phyloP scores from a whole-genome alignment of 2,113 vertebrate species.

The Tautogolabrus adspersus region DNA sequence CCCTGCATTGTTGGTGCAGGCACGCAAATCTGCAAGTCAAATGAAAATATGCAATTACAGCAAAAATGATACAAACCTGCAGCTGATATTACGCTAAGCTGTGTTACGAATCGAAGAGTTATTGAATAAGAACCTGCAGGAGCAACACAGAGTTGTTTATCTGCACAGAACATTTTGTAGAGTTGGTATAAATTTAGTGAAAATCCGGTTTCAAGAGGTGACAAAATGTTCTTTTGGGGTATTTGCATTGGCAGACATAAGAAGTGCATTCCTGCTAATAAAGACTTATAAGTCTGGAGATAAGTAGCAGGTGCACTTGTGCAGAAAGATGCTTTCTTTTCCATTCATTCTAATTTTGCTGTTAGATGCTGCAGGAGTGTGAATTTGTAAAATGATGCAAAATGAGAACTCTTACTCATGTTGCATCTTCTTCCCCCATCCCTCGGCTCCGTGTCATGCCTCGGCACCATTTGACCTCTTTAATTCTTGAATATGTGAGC shows the following conservation, averaged over 20 bases:
- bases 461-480: conserved; percentile 68
- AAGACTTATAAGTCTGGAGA: background rate
- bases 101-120: conserved; percentile 1
- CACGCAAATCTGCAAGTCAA: conserved; percentile 50
- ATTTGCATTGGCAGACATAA: background rate
- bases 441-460: conserved; percentile 52
- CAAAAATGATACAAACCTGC: conserved; percentile 23
- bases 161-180: background rate
- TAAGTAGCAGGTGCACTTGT: background rate
- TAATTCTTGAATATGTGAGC: conserved; percentile 87
- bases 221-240: background rate
- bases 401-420: background rate
- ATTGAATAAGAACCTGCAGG: background rate
- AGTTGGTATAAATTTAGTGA: conserved; percentile 1
- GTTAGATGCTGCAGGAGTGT: background rate
- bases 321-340: background rate
- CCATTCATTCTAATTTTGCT: background rate
- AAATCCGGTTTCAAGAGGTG: background rate
- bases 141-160: conserved; percentile 5
- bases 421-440: conserved; percentile 30
- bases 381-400: background rate
- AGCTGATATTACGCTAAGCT: conserved; percentile 31
- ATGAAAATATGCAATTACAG: conserved; percentile 36
- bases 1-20: conserved; percentile 47
- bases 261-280: background rate